Evolutionary conservation across 2,888 invertebrate genomes (phyloP), one percentile per base, ranked within the genome.

Genomic region (Latheticus oryzae): DNA sequence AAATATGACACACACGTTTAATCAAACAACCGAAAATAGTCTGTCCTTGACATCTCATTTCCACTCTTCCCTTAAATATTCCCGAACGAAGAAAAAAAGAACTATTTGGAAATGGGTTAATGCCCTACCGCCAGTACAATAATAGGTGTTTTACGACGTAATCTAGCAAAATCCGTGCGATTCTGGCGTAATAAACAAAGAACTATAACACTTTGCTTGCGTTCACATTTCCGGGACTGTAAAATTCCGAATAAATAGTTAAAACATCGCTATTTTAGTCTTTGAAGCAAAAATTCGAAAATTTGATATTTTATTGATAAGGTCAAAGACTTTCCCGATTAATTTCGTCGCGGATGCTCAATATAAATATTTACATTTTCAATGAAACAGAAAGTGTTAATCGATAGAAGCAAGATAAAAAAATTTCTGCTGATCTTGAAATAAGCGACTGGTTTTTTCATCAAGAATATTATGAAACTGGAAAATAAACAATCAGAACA

Each of bases 181-280:
- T 56, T 56, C 42, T 15, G 33, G 30, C 19, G 7, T 47, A 32
- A 58, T 53, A 58, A 58, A 52, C 53, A 58, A 57, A 42, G 50
- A 43, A 45, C 13, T 45, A 28, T 53, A 58, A 58, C 40, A 58
- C 52, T 58, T 58, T 13, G 42, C 51, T n/a, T n/a, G n/a, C 9
- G 63, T 65, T 66, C 66, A 69, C 57, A 56, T 64, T 64, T 65
- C 65, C 65, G 64, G 66, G 60, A 60, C 58, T 51, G 51, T 69
- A 63, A 68, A 61, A 66, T 35, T 38, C 57, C 57, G 63, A 62
- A 65, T 61, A 62, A 62, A 60, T 45, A 50, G 8, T 12, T 65
- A 58, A 59, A 48, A 38, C 51, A 47, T 48, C 47, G 57, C 51
- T 65, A 65, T 64, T 66, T 66, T 58, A 11, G 19, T 37, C 11